A percentile compares a stretch with the other conserved stretches of the same genome.
These are phyloP conservation scores for Myiopsitta monachus DNA, from an alignment of 2,113 vertebrate species.

Conservation along the genomic window DNA sequence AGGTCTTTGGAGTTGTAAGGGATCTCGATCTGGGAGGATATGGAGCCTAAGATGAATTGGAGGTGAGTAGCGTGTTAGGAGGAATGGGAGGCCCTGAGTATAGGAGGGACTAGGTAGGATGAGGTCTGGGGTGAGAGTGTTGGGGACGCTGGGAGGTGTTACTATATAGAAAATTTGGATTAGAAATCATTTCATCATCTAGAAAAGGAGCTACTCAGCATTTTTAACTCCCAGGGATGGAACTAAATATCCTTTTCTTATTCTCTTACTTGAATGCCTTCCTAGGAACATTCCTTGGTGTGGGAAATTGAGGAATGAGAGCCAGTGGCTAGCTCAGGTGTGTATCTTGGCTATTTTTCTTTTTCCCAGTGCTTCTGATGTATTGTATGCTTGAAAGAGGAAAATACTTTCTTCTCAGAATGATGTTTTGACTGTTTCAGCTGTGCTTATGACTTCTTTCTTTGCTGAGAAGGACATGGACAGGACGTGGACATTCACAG, in stretches of 20 bases:
- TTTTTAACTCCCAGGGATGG: not conserved
- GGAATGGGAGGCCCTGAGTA: not conserved
- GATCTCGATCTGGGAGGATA: fast-evolving
- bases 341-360: not conserved
- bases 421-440: not conserved
- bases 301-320: not conserved
- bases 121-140: not conserved
- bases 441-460: not conserved
- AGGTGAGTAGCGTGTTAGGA: not conserved
- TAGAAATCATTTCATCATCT: not conserved
- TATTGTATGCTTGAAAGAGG: not conserved
- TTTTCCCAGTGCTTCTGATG: not conserved
- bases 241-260: not conserved
- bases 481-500: not conserved
- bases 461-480: not conserved
- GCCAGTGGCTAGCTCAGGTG: not conserved
- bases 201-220: not conserved
- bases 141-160: not conserved
- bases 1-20: not conserved
- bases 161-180: not conserved
- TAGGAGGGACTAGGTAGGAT: not conserved
- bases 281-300: not conserved
- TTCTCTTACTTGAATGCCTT: not conserved
- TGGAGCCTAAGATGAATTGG: not conserved
- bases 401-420: not conserved